Evolutionary conservation across 2,113 vertebrate species (phyloP).

Genomic region (Scomber scombrus): DNA sequence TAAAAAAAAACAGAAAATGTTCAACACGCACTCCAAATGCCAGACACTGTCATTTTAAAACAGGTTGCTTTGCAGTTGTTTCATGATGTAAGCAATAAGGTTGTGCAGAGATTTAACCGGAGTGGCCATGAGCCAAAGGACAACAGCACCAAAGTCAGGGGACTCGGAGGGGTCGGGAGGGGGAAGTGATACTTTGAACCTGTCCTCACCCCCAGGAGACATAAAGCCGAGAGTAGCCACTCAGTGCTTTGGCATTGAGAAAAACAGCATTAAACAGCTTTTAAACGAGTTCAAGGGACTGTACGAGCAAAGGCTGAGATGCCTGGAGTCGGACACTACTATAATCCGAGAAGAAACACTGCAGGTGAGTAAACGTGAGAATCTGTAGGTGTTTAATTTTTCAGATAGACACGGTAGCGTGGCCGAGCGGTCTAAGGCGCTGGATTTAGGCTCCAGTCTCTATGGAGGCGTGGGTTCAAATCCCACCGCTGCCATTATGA

Average conservation of each 20-base stretch:
- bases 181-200: constrained; percentile 4
- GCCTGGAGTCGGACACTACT: constrained; percentile 41
- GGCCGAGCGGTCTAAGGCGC: constrained; percentile 95
- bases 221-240: neutral
- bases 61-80: neutral
- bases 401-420: constrained; percentile 87
- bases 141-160: neutral
- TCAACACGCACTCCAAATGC: neutral
- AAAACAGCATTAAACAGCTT: constrained; percentile 59
- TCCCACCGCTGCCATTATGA: constrained; percentile 49
- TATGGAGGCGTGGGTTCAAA: constrained; percentile 62
- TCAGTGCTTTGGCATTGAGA: neutral
- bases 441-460: constrained; percentile 67
- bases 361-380: constrained; percentile 61
- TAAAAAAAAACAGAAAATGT: constrained; percentile 6
- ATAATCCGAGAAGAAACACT: constrained; percentile 21
- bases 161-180: neutral
- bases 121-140: constrained; percentile 14
- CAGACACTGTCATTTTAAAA: neutral
- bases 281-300: constrained; percentile 68
- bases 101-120: neutral
- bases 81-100: neutral
- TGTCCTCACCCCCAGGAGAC: neutral
- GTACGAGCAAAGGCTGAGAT: constrained; percentile 63
- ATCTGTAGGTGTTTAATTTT: no score